These are phyloP conservation scores for Acrossocheilus fasciatus DNA, from an alignment of 2,797 vertebrate genomes.

Conservation along the genomic window DNA sequence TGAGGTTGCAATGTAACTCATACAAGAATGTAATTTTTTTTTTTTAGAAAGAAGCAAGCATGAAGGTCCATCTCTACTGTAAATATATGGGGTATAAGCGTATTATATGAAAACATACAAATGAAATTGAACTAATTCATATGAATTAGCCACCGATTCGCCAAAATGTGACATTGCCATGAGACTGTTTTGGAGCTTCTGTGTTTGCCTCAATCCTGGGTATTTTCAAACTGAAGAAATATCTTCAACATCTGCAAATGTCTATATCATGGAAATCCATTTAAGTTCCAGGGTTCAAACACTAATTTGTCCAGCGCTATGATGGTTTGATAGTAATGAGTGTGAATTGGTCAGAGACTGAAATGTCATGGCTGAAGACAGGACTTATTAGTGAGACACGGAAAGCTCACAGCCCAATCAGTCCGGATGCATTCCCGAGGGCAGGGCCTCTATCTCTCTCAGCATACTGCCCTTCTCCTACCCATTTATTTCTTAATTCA, in stretches of 20 bases:
- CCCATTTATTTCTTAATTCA: conserved; percentile 52
- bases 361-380: conserved; percentile 41
- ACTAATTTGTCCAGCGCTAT: conserved; percentile 10
- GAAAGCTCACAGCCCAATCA: conserved; percentile 62
- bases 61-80: not conserved
- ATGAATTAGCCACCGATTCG: not conserved
- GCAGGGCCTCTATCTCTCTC: conserved; percentile 16
- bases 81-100: not conserved
- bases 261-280: conserved; percentile 18
- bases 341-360: conserved; percentile 24
- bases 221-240: conserved; percentile 36
- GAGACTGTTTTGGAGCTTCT: conserved; percentile 13
- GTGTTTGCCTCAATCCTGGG: conserved; percentile 50
- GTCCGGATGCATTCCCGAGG: conserved; percentile 24
- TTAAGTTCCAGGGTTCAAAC: not conserved
- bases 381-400: conserved; percentile 58
- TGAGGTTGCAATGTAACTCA: not conserved
- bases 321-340: conserved; percentile 41
- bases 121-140: not conserved
- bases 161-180: not conserved
- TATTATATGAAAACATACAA: not conserved
- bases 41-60: not conserved
- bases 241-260: not conserved
- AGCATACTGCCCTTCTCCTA: conserved; percentile 38
- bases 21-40: not conserved